Base-by-base conservation (phyloP, 1,140 invertebrate species). In the Ganaspis sp. region DNA sequence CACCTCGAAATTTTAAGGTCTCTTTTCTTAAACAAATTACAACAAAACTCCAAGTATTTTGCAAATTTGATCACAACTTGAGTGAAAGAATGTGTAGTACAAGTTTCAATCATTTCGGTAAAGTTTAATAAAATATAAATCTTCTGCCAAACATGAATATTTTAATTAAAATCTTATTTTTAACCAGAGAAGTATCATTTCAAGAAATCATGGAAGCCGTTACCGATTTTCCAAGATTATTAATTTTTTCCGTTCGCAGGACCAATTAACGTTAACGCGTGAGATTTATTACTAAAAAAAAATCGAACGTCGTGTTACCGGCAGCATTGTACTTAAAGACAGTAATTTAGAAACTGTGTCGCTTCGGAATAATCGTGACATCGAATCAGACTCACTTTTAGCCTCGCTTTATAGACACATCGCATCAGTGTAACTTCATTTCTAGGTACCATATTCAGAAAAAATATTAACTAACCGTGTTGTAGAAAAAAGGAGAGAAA, bases 271-370 rank as follows among this genome's bases (percentile, higher is more conserved):
- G 15, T 64, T 64, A 64, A 15, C 58, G 26, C 58, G 58, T 64
- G 26, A 26, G 58, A 64, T 64, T 64, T 64, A 64, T 64, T 29
- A 64, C 15, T 26, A 26, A 58, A 58, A 54, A 54, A 45, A 49
- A 49, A 49, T 49, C 45, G 45, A 49, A 29, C 58, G 23, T 15
- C 54, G 21, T 64, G 9, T 26, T 64, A 54, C 21, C 54, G 54
- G 54, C 54, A 64, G 54, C 54, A 64, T 64, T 64, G 54, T 64
- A 64, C 54, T 64, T 64, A 64, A 64, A 64, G 54, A 64, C 54
- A 64, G 21, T 64, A 64, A 64, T 26, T 64, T 64, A 64, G 23
- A 64, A 64, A 64, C 9, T 29, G 21, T 64, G 54, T 29, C 23
- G 54, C 26, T 64, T 64, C 54, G 23, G 21, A 26, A 64, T 64